These are phyloP conservation scores for Liasis olivaceus DNA, from an alignment of 2,797 vertebrate species.

Conservation along the genomic window DNA sequence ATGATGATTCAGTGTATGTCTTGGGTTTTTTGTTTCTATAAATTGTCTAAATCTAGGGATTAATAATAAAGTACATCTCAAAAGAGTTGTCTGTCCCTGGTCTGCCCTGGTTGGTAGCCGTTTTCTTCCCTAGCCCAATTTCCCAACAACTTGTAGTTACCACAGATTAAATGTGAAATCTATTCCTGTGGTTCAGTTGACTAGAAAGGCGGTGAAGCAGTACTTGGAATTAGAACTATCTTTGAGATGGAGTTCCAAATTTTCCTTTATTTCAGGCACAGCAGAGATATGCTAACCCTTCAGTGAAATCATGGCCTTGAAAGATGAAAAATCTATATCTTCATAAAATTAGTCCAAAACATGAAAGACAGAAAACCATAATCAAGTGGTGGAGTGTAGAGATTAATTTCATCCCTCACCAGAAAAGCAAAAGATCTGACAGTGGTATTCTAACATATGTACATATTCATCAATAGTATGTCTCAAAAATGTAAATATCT, in stretches of 20 bases:
- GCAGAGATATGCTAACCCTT: background rate
- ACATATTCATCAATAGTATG: slow-evolving; percentile 35
- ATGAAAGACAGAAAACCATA: background rate
- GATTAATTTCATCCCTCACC: slow-evolving; percentile 51
- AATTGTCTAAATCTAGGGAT: background rate
- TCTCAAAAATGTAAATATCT: slow-evolving; percentile 19
- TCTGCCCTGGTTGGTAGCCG: background rate
- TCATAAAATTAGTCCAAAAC: background rate
- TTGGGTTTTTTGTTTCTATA: background rate
- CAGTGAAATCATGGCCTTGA: background rate
- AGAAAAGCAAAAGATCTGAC: slow-evolving; percentile 42
- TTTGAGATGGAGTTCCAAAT: background rate
- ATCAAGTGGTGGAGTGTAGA: slow-evolving; percentile 36
- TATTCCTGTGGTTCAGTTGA: background rate
- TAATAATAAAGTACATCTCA: background rate
- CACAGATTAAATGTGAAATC: background rate
- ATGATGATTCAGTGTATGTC: background rate
- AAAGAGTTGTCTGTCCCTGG: background rate
- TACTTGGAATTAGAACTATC: background rate
- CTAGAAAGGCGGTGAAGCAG: background rate
- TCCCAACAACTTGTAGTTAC: background rate
- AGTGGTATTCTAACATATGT: slow-evolving; percentile 19
- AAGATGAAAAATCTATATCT: background rate
- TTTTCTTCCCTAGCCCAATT: background rate
- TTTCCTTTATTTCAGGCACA: background rate